These are phyloP conservation scores for Dermolepida albohirtum DNA, from an alignment of 2,888 invertebrate species.

Conservation along the genomic window DNA sequence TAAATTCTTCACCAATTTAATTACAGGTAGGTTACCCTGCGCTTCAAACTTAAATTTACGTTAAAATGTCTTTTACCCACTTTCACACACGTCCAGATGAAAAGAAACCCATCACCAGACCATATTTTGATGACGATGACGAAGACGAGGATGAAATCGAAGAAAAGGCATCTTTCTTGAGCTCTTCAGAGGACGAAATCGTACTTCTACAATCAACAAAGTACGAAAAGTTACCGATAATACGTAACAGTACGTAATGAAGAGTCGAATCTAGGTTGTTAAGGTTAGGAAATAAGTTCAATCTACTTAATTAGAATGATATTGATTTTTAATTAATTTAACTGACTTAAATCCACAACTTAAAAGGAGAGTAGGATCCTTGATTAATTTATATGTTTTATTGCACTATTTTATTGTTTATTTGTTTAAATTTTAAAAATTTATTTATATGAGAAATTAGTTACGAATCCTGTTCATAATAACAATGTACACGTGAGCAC, in stretches of 20 bases:
- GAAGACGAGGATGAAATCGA: slow-evolving; percentile 59
- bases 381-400: too few relatives aligned
- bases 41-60: background rate
- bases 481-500: too few relatives aligned
- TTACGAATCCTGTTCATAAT: too few relatives aligned
- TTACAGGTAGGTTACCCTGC: slow-evolving; percentile 34
- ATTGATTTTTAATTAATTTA: background rate
- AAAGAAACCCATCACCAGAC: slow-evolving; percentile 64
- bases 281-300: background rate
- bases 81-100: slow-evolving; percentile 6
- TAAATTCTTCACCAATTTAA: slow-evolving; percentile 7
- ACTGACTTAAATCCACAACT: too few relatives aligned
- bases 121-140: slow-evolving; percentile 81
- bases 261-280: background rate
- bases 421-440: too few relatives aligned
- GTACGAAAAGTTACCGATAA: slow-evolving; percentile 48
- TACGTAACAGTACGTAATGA: slow-evolving; percentile 20
- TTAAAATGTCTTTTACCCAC: background rate
- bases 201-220: slow-evolving; percentile 45
- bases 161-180: slow-evolving; percentile 47
- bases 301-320: background rate
- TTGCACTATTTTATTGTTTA: too few relatives aligned
- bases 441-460: too few relatives aligned
- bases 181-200: slow-evolving; percentile 52
- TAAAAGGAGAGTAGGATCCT: too few relatives aligned